Base-by-base conservation (phyloP, 2,797 vertebrate genomes). In the Enoplosus armatus region DNA sequence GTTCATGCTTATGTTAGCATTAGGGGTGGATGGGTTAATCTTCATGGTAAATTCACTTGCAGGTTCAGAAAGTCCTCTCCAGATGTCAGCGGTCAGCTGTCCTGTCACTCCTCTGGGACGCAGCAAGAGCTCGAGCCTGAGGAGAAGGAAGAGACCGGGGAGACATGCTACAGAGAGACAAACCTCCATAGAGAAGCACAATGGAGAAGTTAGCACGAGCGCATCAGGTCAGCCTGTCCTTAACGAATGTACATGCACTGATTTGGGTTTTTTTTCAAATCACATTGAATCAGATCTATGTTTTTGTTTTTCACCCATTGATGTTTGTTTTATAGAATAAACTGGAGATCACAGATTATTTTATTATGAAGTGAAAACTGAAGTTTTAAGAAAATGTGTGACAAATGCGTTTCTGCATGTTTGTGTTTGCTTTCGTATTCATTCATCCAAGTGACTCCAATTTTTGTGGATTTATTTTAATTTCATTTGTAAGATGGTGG, bases 151-250 rank as follows among this genome's bases (percentile, higher is more conserved):
- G 82, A 93, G 93, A 77, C 61, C 67, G 0, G 70, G 83, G 63
- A 90, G 91, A 24, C 93, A 85, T 15, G 55, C 37, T 2, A 14
- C 76, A 24, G 92, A 94, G 75, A 91, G 84, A 41, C 92, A 86
- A 20, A 60, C 78, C 8, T 95, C 96, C 0, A 22, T 91, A 37
- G 97, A 98, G 84, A 96, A 93, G 75, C 95, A 93, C 48, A 97
- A 95, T 8, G 96, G 96, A 18, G 97, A 98, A 61, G 89, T 96
- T 64, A 97, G 96, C 95, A 93, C 96, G 24, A 97, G 96, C 55
- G 92, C 96, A 29, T 98, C 97, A 95, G 97, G 98, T 98, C 11
- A 70, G 31, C 41, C 39, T 24, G n/a, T 18, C 26, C 8, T 58
- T 61, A 35, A 6, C 8, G 7, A 6, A 10, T 20, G 18, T 31